Conservation (phyloP, 2,888 invertebrate species). For the Apeira syringaria region DNA sequence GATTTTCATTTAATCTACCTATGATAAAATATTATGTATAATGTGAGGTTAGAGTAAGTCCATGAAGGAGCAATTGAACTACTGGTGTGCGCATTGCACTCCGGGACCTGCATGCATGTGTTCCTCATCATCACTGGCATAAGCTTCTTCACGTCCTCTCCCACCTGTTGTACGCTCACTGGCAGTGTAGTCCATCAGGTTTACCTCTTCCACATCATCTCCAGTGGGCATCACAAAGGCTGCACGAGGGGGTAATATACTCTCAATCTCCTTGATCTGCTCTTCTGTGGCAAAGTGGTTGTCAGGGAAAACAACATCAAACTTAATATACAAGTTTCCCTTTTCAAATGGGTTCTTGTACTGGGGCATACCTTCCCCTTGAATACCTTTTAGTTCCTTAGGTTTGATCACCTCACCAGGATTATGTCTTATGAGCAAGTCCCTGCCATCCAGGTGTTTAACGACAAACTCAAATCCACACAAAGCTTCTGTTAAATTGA, state of each 20-base stretch:
- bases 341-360: slow-evolving; percentile 92
- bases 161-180: slow-evolving; percentile 74
- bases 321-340: slow-evolving; percentile 94
- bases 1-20: slow-evolving; percentile 65
- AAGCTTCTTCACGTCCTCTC: slow-evolving; percentile 86
- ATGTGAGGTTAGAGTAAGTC: slow-evolving; percentile 68
- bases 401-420: slow-evolving; percentile 94
- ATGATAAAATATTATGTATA: slow-evolving; percentile 56
- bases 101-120: slow-evolving; percentile 83
- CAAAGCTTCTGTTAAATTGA: slow-evolving; percentile 93
- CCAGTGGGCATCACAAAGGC: slow-evolving; percentile 88
- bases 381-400: slow-evolving; percentile 90
- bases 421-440: slow-evolving; percentile 89
- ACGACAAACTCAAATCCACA: slow-evolving; percentile 94
- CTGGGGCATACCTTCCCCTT: slow-evolving; percentile 95
- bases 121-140: slow-evolving; percentile 86
- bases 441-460: slow-evolving; percentile 95
- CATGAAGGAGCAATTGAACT: slow-evolving; percentile 66
- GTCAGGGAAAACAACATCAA: slow-evolving; percentile 93
- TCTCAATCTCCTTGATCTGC: slow-evolving; percentile 87
- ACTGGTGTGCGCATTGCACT: slow-evolving; percentile 93
- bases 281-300: slow-evolving; percentile 89
- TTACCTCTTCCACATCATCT: slow-evolving; percentile 94
- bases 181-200: slow-evolving; percentile 89
- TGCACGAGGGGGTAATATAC: slow-evolving; percentile 88